Evolutionary conservation across 2,888 invertebrate genomes (phyloP), one percentile per base, ranked within the genome.

Genomic region (Rhorus exstirpatorius): DNA sequence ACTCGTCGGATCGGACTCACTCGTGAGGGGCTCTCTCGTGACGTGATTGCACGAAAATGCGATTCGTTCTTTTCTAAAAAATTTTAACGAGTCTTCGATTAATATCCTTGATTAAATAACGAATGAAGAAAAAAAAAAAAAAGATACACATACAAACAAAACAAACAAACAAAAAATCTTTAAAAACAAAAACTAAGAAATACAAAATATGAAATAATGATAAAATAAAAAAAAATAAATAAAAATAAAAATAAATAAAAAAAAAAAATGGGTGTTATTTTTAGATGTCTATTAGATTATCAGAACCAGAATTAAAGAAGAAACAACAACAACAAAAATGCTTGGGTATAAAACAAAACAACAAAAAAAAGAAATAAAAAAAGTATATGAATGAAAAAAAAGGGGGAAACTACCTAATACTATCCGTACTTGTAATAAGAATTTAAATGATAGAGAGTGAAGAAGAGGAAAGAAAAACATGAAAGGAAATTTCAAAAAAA

Each of bases 271-370:
- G 91, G 90, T 93, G 92, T 93, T 93, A 93, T 92, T 93, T 93
- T 93, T 93, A 93, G 92, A 93, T 92, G 92, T 93, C 91, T 92
- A 90, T 93, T 93, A 93, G 92, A 92, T 91, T 91, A 91, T 90
- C 91, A 90, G 89, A 92, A 91, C 87, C 91, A 91, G 89, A 88
- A 91, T 89, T 86, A 87, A 87, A 78, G 70, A 80, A 93, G 94
- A 93, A 88, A 93, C 92, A 93, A 92, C 93, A 90, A 89, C 94
- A 92, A 93, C 93, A 93, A 93, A 90, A 93, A 92, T 84, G 81
- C 83, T 85, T 84, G 82, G 79, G 83, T 83, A 82, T 84, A 85
- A 85, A 83, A 83, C 70, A 85, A 85, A 81, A 53, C 84, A 79
- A 81, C 74, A 85, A 87, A 88, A 89, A 87, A 89, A 89, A 86